These are phyloP conservation scores for Lepidotrigona ventralis DNA, from an alignment of 1,140 invertebrate genomes.

Conservation along the genomic window DNA sequence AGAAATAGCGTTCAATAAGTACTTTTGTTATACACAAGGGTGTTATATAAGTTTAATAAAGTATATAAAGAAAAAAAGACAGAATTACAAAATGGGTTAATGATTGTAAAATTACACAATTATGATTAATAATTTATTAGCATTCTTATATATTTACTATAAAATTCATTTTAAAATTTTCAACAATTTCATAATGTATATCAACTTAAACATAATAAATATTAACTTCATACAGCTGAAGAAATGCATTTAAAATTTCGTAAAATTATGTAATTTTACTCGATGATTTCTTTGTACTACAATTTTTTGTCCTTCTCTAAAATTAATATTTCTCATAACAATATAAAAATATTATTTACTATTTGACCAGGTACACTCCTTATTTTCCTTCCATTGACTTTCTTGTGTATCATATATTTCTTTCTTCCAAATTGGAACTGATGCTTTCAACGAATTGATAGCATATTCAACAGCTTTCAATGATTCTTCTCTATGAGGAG, in stretches of 20 bases:
- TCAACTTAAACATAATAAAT: not conserved
- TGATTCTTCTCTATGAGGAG: constrained; percentile 91
- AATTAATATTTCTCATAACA: not conserved
- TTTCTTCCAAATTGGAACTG: constrained; percentile 98
- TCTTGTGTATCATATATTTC: constrained; percentile 88
- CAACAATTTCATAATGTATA: not conserved
- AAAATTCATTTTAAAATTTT: not conserved
- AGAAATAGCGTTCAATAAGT: not conserved
- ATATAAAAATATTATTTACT: constrained; percentile 69
- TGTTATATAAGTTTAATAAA: not conserved
- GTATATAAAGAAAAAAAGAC: not conserved
- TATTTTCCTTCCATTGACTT: constrained; percentile 88
- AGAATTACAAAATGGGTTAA: constrained; percentile 19
- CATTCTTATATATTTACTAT: constrained; percentile 7
- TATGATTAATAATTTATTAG: constrained; percentile 37
- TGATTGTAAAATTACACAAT: constrained; percentile 7
- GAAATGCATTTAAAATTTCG: constrained; percentile 22
- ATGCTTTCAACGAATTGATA: constrained; percentile 92
- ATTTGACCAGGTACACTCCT: constrained; percentile 87
- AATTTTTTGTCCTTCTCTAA: not conserved
- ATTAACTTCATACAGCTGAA: not conserved
- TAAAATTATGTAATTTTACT: constrained; percentile 1
- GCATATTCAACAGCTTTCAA: constrained; percentile 90
- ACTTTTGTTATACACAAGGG: not conserved
- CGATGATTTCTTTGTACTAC: not conserved